Evolutionary conservation across 2,888 invertebrate species (phyloP).

Genomic region (Geophilus truncorum): DNA sequence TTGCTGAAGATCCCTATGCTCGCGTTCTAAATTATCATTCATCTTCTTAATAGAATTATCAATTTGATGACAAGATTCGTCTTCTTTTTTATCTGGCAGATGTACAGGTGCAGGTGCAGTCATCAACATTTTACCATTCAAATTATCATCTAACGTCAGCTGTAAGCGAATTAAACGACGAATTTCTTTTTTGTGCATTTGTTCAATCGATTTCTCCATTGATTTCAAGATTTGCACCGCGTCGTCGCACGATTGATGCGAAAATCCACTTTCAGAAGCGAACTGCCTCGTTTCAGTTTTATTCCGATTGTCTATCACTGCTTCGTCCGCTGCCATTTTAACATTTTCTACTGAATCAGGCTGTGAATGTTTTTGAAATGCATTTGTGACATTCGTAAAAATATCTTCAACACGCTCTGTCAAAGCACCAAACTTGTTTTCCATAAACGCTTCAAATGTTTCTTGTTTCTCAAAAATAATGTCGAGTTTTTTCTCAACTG

Average conservation of each 20-base stretch:
- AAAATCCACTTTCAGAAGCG: background rate
- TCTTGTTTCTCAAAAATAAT: background rate
- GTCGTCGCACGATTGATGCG: background rate
- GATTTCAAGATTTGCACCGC: background rate
- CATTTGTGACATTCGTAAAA: background rate
- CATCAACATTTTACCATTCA: background rate
- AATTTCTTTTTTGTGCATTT: background rate
- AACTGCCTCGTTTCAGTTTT: no score
- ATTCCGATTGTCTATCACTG: background rate
- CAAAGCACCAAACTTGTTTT: background rate
- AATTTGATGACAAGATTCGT: background rate
- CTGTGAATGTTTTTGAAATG: background rate
- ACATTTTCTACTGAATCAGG: background rate
- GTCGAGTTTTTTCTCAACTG: background rate
- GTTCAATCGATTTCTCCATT: background rate
- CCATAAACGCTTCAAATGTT: background rate
- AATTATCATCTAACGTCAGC: background rate
- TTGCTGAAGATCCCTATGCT: background rate
- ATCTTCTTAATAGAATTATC: background rate
- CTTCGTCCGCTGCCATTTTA: background rate
- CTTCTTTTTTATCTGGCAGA: background rate
- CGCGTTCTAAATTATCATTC: background rate
- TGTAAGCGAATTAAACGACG: background rate
- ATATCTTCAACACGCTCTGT: background rate
- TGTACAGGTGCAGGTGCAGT: background rate